phyloP scores from a whole-genome alignment of 2,113 vertebrate species.

The Ceyx cyanopectus region DNA sequence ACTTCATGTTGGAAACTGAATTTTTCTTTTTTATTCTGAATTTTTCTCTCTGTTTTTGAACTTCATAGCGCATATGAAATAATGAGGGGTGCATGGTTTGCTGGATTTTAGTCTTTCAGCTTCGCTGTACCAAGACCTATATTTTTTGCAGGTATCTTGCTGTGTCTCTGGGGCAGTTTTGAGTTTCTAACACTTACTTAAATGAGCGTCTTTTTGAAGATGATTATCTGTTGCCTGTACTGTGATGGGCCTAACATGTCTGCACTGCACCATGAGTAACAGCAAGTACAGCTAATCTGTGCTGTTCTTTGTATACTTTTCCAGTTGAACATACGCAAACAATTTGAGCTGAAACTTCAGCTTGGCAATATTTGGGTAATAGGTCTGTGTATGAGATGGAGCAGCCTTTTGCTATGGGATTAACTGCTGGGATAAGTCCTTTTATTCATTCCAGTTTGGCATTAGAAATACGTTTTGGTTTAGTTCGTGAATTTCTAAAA shows the following conservation, averaged over 20 bases:
- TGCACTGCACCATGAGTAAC: background rate
- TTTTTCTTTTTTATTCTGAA: background rate
- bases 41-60: background rate
- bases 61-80: background rate
- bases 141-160: background rate
- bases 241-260: background rate
- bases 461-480: background rate
- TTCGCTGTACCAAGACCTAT: background rate
- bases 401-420: background rate
- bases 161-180: background rate
- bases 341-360: conserved; percentile 49
- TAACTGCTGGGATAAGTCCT: conserved; percentile 29
- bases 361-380: conserved; percentile 32
- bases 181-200: background rate
- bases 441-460: background rate
- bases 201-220: background rate
- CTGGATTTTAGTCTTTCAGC: background rate
- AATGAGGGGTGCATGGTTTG: background rate
- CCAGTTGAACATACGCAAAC: conserved; percentile 27
- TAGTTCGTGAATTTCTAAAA: conserved; percentile 46
- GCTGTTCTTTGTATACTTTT: background rate
- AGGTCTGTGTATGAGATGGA: background rate
- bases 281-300: background rate
- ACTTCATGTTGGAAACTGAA: background rate
- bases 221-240: background rate